These are phyloP conservation scores for Pseudomyrmex cubaensis DNA, from an alignment of 1,140 invertebrate species.

Conservation along the genomic window DNA sequence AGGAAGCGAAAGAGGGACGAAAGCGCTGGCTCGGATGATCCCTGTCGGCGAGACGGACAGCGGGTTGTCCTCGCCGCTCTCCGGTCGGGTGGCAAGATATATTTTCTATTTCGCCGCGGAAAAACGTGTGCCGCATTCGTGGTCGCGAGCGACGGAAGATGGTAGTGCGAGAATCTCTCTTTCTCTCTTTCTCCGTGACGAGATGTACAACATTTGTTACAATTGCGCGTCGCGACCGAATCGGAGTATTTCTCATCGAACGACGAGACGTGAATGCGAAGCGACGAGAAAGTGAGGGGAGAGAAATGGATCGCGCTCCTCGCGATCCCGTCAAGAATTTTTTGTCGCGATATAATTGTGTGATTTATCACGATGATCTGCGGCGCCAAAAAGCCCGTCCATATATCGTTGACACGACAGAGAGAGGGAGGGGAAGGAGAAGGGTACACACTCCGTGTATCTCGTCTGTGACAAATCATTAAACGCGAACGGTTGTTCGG, in stretches of 20 bases:
- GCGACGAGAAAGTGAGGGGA: background rate
- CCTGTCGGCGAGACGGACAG: constrained; percentile 55
- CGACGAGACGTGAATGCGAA: constrained; percentile 8
- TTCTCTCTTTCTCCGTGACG: background rate
- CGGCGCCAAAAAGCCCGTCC: background rate
- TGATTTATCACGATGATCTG: background rate
- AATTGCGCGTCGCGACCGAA: background rate
- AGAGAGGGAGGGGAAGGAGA: too few relatives aligned
- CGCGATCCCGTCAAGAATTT: background rate
- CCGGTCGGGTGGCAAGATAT: constrained; percentile 53
- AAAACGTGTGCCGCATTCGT: constrained; percentile 58
- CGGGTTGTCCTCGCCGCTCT: constrained; percentile 45
- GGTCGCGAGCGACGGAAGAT: constrained; percentile 14
- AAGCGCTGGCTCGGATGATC: constrained; percentile 43
- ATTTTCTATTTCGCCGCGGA: constrained; percentile 59
- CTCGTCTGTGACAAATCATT: constrained; percentile 16
- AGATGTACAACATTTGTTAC: constrained; percentile 35
- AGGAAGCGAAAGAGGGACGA: background rate
- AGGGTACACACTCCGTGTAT: too few relatives aligned
- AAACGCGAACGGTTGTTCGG: constrained; percentile 3
- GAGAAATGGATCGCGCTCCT: background rate
- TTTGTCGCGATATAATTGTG: background rate
- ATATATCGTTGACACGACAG: background rate
- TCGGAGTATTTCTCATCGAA: constrained; percentile 20
- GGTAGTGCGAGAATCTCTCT: background rate